Base-by-base conservation (phyloP, 2,797 vertebrate species). In the Falco novaeseelandiae region DNA sequence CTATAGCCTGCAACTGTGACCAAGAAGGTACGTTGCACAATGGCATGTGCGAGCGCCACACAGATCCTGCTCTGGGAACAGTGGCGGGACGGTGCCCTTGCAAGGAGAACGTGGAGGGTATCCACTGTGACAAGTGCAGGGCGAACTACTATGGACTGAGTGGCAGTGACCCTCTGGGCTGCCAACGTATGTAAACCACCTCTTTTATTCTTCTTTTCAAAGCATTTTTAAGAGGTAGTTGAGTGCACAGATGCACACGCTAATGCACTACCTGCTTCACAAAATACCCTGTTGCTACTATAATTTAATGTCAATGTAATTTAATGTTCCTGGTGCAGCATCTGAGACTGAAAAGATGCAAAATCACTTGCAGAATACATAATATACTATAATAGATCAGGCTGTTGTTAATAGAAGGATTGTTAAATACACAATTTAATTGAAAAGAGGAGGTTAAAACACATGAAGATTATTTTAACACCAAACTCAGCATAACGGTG, bases 51-150 rank as follows among this genome's bases (percentile, higher is more conserved):
- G 98, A 99, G 52, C 88, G 97, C 63, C 86, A 10, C 78, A 98
- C 97, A 3, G 96, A 98, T 13, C 85, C 90, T 12, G 25, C 55
- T 19, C 62, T 91, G 80, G 96, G 95, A 34, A 96, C 25, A 4
- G 67, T 97, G 1, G 97, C 97, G 0, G 98, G 99, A 18, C 98
- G 9, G 5, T 99, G 99, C 72, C 63, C 97, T 22, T 99, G 99
- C 90, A 99, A 99, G 95, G 86, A 98, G 34, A 99, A 99, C 0
- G 98, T 99, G 48, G 98, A 98, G 81, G 99, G 99, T n/a, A 94
- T 91, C 30, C 98, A 77, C 70, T 99, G 99, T 5, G 97, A 99
- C 93, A 98, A 72, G 40, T 99, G 99, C 97, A 98, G 98, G 94
- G 96, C 93, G 1, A 98, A 98, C 67, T 98, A 98, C 96, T 99